Evolutionary conservation across 2,113 vertebrate species (phyloP).

Genomic region (Solea senegalensis): DNA sequence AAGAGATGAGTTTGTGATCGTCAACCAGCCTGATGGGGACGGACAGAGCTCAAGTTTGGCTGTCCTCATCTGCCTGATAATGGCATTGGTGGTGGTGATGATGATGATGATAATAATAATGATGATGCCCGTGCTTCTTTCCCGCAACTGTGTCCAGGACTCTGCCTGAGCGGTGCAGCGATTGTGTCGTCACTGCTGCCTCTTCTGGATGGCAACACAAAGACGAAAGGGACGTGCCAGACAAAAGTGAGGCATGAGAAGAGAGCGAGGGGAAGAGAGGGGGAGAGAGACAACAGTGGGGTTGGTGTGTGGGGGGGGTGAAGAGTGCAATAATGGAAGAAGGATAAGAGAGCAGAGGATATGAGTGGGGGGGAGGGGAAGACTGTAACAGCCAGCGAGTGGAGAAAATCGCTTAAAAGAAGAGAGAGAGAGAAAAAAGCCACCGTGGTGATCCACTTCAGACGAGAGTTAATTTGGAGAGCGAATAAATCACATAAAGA

Average conservation of each 20-base stretch:
- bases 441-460: conserved; percentile 8
- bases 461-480: neutral
- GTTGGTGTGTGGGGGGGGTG: conserved; percentile 12
- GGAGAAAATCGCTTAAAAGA: conserved; percentile 10
- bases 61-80: conserved; percentile 74
- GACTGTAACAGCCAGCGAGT: conserved; percentile 1
- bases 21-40: conserved; percentile 71
- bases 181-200: conserved; percentile 34
- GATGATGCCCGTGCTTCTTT: conserved; percentile 43
- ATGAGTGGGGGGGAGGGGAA: conserved; percentile 44
- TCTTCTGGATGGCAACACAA: conserved; percentile 48
- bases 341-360: conserved; percentile 43
- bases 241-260: conserved; percentile 14
- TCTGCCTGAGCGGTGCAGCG: conserved; percentile 20
- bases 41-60: conserved; percentile 75
- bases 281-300: neutral
- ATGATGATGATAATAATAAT: conserved; percentile 53
- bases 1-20: conserved; percentile 78
- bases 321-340: conserved; percentile 33
- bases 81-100: conserved; percentile 51
- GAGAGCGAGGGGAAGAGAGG: neutral
- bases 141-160: conserved; percentile 25
- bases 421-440: neutral
- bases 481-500: conserved; percentile 1
- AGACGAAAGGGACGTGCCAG: conserved; percentile 16